phyloP scores from a whole-genome alignment of 2,888 invertebrate genomes.

The Sinohyriopsis cumingii region DNA sequence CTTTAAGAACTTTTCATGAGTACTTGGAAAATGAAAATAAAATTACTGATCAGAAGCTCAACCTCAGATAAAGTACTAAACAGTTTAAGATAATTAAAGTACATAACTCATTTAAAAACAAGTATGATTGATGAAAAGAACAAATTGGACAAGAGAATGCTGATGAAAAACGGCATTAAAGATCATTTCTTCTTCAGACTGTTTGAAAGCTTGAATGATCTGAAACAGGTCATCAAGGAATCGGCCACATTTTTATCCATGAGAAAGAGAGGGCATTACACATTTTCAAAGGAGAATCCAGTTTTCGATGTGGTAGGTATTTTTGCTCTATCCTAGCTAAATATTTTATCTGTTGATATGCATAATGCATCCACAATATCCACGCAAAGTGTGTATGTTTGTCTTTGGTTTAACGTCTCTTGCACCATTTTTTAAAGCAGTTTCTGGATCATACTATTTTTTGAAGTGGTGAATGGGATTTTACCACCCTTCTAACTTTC shows the following conservation, averaged over 20 bases:
- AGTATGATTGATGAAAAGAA: background rate
- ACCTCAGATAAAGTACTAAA: background rate
- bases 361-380: too few relatives aligned
- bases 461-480: too few relatives aligned
- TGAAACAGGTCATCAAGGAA: constrained; percentile 84
- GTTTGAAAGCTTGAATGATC: constrained; percentile 79
- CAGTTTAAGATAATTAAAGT: background rate
- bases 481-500: too few relatives aligned
- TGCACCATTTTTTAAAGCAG: too few relatives aligned
- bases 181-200: constrained; percentile 70
- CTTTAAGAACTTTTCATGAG: too few relatives aligned
- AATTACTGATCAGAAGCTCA: too few relatives aligned
- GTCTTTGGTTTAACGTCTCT: too few relatives aligned
- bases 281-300: constrained; percentile 32
- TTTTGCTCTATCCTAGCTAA: background rate
- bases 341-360: too few relatives aligned
- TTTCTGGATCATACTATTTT: too few relatives aligned
- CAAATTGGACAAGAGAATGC: background rate
- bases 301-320: constrained; percentile 61
- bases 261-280: constrained; percentile 50
- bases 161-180: too few relatives aligned
- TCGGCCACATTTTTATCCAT: constrained; percentile 57
- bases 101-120: background rate
- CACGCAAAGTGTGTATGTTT: too few relatives aligned
- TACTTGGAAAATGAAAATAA: too few relatives aligned